These are phyloP conservation scores for Lasioglossum calceatum DNA, from an alignment of 2,888 invertebrate species.

Conservation along the genomic window DNA sequence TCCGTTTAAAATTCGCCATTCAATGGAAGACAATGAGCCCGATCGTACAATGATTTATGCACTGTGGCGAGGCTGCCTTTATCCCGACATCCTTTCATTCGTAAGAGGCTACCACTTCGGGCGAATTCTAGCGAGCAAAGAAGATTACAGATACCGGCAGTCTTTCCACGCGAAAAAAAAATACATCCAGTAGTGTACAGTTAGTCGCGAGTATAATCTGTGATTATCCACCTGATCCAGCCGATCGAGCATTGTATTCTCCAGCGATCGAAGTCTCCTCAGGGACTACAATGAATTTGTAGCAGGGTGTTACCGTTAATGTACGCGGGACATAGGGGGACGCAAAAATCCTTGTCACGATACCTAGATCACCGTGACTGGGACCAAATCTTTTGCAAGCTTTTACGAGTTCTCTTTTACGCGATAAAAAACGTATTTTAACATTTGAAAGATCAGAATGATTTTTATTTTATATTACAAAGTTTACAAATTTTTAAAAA, in stretches of 20 bases:
- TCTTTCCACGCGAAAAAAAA: slow-evolving; percentile 34
- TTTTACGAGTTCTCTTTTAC: neutral
- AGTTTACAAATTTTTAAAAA: too few relatives aligned
- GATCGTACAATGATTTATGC: slow-evolving; percentile 16
- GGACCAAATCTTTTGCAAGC: neutral
- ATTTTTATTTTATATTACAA: too few relatives aligned
- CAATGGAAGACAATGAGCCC: slow-evolving; percentile 13
- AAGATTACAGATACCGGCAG: slow-evolving; percentile 32
- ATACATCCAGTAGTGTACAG: slow-evolving; percentile 65
- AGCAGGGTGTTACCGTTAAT: slow-evolving; percentile 60
- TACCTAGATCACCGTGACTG: slow-evolving; percentile 47
- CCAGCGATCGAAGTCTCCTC: slow-evolving; percentile 40
- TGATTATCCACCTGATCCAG: slow-evolving; percentile 76
- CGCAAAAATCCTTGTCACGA: slow-evolving; percentile 54
- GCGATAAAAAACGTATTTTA: too few relatives aligned
- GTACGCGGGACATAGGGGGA: slow-evolving; percentile 35
- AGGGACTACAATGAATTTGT: slow-evolving; percentile 71
- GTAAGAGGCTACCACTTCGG: slow-evolving; percentile 46
- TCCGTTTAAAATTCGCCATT: slow-evolving; percentile 10
- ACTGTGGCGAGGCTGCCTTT: slow-evolving; percentile 2
- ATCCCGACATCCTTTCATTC: slow-evolving; percentile 41
- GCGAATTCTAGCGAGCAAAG: slow-evolving; percentile 38
- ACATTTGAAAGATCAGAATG: too few relatives aligned
- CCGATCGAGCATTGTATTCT: slow-evolving; percentile 68
- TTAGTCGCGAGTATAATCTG: slow-evolving; percentile 72